phyloP scores from a whole-genome alignment of 2,888 invertebrate genomes.

The Drosophila percnosoma region DNA sequence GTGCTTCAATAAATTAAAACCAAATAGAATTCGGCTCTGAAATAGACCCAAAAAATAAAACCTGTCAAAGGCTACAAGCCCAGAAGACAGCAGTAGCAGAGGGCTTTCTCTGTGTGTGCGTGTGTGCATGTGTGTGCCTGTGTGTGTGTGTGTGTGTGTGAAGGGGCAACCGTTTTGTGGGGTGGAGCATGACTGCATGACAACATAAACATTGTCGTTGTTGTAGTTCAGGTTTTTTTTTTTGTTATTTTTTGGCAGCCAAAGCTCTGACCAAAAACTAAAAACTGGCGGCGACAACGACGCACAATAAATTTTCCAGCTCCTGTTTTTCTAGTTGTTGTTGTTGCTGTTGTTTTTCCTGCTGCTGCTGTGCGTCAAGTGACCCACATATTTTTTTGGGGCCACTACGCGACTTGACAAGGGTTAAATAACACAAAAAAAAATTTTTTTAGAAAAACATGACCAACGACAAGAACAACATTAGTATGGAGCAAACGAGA shows the following conservation, averaged over 20 bases:
- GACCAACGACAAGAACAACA: conserved; percentile 60
- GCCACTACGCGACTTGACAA: conserved; percentile 70
- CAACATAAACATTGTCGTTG: conserved; percentile 60
- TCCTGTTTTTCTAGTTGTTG: conserved; percentile 37
- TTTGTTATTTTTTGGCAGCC: conserved; percentile 52
- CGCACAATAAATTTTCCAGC: conserved; percentile 67
- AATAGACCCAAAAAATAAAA: conserved; percentile 5
- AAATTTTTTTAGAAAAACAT: conserved; percentile 36
- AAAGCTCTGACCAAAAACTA: conserved; percentile 58
- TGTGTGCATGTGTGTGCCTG: no score
- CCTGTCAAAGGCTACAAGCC: conserved; percentile 25
- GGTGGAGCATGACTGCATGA: conserved; percentile 70
- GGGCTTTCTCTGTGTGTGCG: neutral
- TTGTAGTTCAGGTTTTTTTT: conserved; percentile 19
- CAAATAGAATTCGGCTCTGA: conserved; percentile 54
- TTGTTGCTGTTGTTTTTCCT: conserved; percentile 27
- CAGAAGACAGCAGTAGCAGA: neutral
- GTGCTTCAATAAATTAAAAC: conserved; percentile 72
- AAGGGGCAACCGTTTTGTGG: neutral
- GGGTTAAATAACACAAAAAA: conserved; percentile 70
- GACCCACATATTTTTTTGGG: conserved; percentile 70
- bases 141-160: neutral
- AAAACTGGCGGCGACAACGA: conserved; percentile 66
- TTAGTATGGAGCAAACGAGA: neutral
- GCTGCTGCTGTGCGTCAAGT: conserved; percentile 63